Percentiles rank a stretch among this genome's conserved stretches.
These are phyloP conservation scores for Acridotheres tristis DNA, from an alignment of 2,797 vertebrate species.

Conservation along the genomic window DNA sequence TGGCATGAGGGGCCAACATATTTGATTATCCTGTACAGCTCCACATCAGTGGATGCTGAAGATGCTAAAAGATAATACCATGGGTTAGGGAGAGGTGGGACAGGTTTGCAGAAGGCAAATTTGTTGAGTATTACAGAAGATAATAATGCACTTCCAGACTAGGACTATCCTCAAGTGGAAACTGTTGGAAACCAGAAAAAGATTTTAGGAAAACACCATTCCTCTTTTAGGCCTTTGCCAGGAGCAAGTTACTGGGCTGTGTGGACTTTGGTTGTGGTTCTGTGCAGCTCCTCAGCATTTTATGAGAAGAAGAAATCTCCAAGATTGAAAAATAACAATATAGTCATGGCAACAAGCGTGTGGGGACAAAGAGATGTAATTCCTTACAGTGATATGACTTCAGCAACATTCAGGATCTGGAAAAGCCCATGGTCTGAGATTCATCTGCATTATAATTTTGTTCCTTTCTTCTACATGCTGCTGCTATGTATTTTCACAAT, in stretches of 20 bases:
- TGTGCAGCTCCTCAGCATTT: neutral
- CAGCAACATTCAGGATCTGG: neutral
- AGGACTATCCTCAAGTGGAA: neutral
- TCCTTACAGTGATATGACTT: neutral
- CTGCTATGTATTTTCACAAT: neutral
- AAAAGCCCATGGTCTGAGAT: neutral
- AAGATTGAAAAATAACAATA: neutral
- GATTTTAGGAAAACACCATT: neutral
- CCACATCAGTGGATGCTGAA: neutral
- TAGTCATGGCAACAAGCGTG: rapidly evolving
- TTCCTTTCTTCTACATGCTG: neutral
- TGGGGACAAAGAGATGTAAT: neutral
- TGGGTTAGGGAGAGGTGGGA: neutral
- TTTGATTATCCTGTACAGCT: neutral
- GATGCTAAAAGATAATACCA: neutral
- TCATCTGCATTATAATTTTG: neutral
- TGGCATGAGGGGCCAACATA: neutral
- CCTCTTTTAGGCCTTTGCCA: neutral
- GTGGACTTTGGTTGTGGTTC: neutral
- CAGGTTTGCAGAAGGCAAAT: neutral
- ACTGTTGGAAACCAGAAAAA: neutral
- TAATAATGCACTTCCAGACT: neutral
- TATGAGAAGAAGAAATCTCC: neutral
- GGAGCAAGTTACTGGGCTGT: neutral
- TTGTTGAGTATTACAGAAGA: neutral